Evolutionary conservation across 2,888 invertebrate species (phyloP).

Genomic region (Drosophila limbata): DNA sequence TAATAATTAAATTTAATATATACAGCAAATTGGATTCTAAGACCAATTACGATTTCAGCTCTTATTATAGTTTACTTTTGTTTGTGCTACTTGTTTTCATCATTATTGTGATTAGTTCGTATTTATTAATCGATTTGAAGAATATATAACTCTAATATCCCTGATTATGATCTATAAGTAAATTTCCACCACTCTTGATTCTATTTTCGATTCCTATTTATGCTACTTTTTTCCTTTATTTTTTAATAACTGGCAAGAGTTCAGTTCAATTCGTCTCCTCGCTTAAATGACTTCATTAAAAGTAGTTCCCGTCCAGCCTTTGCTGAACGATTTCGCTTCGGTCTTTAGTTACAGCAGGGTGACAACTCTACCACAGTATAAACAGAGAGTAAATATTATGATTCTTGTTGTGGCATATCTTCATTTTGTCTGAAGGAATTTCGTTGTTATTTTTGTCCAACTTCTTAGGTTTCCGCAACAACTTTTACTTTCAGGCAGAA

Average conservation of each 20-base stretch:
- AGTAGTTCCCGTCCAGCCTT: conserved; percentile 13
- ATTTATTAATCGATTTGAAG: not conserved
- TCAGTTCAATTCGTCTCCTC: conserved; percentile 11
- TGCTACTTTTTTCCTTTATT: not conserved
- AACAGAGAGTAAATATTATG: not conserved
- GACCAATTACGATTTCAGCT: not conserved
- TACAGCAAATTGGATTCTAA: conserved; percentile 2
- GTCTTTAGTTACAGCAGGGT: conserved; percentile 7
- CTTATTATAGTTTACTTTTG: conserved; percentile 1
- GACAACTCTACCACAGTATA: conserved; percentile 5
- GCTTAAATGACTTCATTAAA: conserved; percentile 34
- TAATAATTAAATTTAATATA: conserved; percentile 1
- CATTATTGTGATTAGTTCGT: not conserved
- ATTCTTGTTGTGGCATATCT: conserved; percentile 5
- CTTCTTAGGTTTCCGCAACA: conserved; percentile 51
- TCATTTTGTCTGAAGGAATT: conserved; percentile 8
- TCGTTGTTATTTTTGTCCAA: not conserved
- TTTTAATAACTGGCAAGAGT: not conserved
- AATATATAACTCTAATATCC: not conserved
- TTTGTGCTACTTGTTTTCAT: not conserved
- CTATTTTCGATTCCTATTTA: not conserved
- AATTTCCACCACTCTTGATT: no score
- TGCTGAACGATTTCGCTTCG: conserved; percentile 27
- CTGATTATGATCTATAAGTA: not conserved
- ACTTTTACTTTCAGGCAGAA: conserved; percentile 70